Percentiles rank a stretch among this genome's conserved stretches.
Conservation (phyloP, 2,113 vertebrate species). For the Dasypus novemcinctus region DNA sequence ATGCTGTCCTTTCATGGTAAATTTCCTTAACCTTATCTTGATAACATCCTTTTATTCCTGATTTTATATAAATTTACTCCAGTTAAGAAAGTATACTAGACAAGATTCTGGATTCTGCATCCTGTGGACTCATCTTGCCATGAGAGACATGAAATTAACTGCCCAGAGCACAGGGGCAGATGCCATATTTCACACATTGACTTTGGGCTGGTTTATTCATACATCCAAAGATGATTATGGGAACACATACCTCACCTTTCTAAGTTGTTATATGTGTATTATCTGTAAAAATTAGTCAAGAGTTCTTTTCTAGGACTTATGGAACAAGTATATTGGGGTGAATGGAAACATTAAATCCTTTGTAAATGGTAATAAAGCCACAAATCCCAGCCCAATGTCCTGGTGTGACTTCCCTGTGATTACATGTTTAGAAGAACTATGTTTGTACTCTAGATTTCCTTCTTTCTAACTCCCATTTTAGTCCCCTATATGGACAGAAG, state of each 20-base stretch:
- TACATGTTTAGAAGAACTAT: neutral
- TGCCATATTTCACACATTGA: neutral
- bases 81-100: neutral
- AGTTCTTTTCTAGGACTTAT: neutral
- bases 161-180: neutral
- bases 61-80: constrained; percentile 13
- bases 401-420: neutral
- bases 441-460: neutral
- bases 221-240: constrained; percentile 4
- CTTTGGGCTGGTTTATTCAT: neutral
- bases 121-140: neutral
- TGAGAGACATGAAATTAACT: neutral
- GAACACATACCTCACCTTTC: neutral
- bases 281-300: neutral
- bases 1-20: neutral
- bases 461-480: neutral
- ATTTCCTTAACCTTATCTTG: neutral
- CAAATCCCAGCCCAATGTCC: neutral
- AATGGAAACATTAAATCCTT: constrained; percentile 12
- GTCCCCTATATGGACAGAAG: neutral
- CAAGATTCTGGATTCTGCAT: neutral
- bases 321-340: neutral
- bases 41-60: neutral
- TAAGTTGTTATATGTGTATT: neutral
- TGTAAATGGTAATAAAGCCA: neutral